A percentile compares a stretch with the other conserved stretches of the same genome.
phyloP scores from a whole-genome alignment of 2,888 invertebrate species.

The Rotaria socialis region DNA sequence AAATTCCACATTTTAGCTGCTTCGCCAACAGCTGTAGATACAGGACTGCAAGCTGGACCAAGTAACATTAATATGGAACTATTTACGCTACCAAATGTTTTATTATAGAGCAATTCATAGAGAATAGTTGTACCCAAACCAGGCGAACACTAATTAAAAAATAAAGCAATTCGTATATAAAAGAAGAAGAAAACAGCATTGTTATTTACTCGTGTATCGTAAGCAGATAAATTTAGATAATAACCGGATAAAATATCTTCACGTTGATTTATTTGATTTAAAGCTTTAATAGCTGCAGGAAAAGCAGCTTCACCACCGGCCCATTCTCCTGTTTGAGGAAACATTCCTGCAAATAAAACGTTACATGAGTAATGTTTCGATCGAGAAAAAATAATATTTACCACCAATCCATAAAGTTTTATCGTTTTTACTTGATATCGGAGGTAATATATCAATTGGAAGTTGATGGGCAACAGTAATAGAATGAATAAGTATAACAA shows the following conservation, averaged over 20 bases:
- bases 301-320: slow-evolving; percentile 89
- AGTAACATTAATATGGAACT: slow-evolving; percentile 60
- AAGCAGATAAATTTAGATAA: slow-evolving; percentile 81
- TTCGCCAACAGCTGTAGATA: slow-evolving; percentile 96
- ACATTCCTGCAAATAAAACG: not conserved
- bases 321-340: slow-evolving; percentile 33
- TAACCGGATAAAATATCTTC: slow-evolving; percentile 84
- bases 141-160: slow-evolving; percentile 81
- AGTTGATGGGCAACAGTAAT: slow-evolving; percentile 17
- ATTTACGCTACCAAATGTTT: slow-evolving; percentile 68
- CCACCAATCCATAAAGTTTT: slow-evolving; percentile 33
- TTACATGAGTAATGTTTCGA: not conserved
- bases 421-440: not conserved
- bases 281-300: slow-evolving; percentile 90
- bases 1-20: slow-evolving; percentile 99
- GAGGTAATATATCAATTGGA: not conserved
- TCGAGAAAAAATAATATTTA: not conserved
- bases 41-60: slow-evolving; percentile 88
- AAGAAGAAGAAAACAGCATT: not conserved
- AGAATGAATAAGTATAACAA: not conserved
- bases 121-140: slow-evolving; percentile 94
- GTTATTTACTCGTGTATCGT: slow-evolving; percentile 82
- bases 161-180: slow-evolving; percentile 47
- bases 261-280: slow-evolving; percentile 86
- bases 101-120: slow-evolving; percentile 89